Percentiles rank a stretch among this genome's conserved stretches.
Evolutionary conservation across 2,113 vertebrate genomes (phyloP).

Genomic region (Centrocercus urophasianus): DNA sequence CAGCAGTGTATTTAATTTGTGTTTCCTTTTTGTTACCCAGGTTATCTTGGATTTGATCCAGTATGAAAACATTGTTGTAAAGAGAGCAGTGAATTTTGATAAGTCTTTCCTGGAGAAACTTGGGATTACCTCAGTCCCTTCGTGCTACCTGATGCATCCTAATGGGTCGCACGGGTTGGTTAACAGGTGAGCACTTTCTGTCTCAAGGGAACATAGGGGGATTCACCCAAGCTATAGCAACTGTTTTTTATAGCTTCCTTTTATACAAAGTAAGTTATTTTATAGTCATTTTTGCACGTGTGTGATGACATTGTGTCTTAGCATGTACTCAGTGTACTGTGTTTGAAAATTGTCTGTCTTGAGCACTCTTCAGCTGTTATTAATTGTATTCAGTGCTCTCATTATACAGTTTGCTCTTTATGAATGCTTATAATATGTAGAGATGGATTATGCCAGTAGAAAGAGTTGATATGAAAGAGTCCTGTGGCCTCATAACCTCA

Average conservation of each 20-base stretch:
- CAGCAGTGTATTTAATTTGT: neutral
- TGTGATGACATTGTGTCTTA: neutral
- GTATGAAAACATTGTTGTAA: conserved; percentile 85
- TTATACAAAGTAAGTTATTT: neutral
- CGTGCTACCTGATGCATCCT: conserved; percentile 86
- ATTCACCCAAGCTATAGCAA: neutral
- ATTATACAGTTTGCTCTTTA: neutral
- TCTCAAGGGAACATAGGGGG: neutral
- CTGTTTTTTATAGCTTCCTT: neutral
- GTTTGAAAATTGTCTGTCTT: neutral
- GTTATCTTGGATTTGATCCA: conserved; percentile 90
- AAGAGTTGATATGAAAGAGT: neutral
- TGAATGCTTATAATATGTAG: neutral
- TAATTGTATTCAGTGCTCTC: neutral
- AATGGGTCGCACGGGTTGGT: conserved; percentile 85
- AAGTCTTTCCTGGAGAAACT: conserved; percentile 81
- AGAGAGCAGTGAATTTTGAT: conserved; percentile 80
- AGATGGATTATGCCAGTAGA: neutral
- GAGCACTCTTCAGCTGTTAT: neutral
- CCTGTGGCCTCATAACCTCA: neutral
- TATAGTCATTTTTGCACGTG: neutral
- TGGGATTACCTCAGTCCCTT: conserved; percentile 80
- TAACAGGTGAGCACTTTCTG: conserved; percentile 79
- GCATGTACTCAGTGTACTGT: neutral
- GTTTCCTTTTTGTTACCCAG: conserved; percentile 62